A percentile compares a stretch with the other conserved stretches of the same genome.
Conservation (phyloP, 2,113 vertebrate genomes). For the Rhinoptilus africanus region DNA sequence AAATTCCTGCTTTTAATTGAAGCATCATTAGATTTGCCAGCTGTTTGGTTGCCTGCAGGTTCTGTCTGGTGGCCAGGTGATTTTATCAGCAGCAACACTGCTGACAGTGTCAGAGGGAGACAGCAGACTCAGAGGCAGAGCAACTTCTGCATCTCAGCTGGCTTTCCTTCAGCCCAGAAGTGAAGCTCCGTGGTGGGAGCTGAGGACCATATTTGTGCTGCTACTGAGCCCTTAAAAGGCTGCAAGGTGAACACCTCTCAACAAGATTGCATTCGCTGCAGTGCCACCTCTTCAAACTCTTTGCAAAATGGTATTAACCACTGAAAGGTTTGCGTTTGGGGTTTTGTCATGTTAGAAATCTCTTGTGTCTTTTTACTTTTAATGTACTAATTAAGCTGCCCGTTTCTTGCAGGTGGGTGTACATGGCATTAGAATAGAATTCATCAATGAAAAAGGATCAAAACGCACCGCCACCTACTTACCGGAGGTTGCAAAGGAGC, state of each 20-base stretch:
- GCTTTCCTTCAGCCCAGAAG: not conserved
- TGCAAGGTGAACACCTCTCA: not conserved
- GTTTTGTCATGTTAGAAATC: not conserved
- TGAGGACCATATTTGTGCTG: not conserved
- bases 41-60: not conserved
- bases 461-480: conserved; percentile 99
- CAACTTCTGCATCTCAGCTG: not conserved
- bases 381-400: conserved; percentile 71
- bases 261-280: not conserved
- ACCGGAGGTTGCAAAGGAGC: conserved; percentile 99
- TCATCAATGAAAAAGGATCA: conserved; percentile 99
- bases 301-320: not conserved
- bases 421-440: conserved; percentile 99
- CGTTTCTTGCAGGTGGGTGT: conserved; percentile 93
- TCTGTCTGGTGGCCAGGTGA: not conserved
- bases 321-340: not conserved
- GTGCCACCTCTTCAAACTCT: not conserved
- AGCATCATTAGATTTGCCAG: not conserved
- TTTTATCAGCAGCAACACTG: not conserved
- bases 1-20: not conserved
- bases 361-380: not conserved
- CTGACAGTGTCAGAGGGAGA: not conserved
- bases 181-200: not conserved
- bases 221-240: not conserved
- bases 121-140: not conserved